phyloP scores from a whole-genome alignment of 1,140 invertebrate genomes.

The Drosophila nannoptera region DNA sequence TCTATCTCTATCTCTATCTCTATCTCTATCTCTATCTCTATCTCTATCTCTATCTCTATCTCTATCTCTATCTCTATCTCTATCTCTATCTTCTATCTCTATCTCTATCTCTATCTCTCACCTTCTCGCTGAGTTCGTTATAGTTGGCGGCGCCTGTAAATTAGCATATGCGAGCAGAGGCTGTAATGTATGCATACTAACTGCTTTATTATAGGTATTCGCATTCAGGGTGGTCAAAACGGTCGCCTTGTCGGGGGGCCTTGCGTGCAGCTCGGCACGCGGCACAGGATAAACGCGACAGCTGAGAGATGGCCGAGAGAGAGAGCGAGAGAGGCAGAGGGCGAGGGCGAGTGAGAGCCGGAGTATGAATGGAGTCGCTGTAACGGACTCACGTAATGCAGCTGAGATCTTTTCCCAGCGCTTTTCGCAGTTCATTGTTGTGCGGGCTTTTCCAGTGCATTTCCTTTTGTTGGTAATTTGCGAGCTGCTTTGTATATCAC shows the following conservation, averaged over 20 bases:
- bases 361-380: no score
- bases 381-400: slow-evolving; percentile 8
- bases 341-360: no score
- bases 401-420: slow-evolving; percentile 24
- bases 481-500: slow-evolving; percentile 38
- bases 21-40: no score
- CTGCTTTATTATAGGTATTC: not conserved
- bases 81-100: not conserved
- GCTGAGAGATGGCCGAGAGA: not conserved
- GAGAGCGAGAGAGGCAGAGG: no score
- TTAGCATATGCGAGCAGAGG: not conserved
- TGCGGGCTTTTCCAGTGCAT: slow-evolving; percentile 17
- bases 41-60: no score
- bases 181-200: not conserved
- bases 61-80: no score
- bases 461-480: slow-evolving; percentile 37
- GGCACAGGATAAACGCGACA: slow-evolving; percentile 1
- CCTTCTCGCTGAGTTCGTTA: not conserved
- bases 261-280: slow-evolving; percentile 6
- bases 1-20: no score
- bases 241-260: not conserved
- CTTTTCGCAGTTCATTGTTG: slow-evolving; percentile 9
- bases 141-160: not conserved
- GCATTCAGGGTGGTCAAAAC: not conserved
- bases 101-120: not conserved